Conservation (phyloP, 2,797 vertebrate genomes). For the Halcyon smyrnensis region DNA sequence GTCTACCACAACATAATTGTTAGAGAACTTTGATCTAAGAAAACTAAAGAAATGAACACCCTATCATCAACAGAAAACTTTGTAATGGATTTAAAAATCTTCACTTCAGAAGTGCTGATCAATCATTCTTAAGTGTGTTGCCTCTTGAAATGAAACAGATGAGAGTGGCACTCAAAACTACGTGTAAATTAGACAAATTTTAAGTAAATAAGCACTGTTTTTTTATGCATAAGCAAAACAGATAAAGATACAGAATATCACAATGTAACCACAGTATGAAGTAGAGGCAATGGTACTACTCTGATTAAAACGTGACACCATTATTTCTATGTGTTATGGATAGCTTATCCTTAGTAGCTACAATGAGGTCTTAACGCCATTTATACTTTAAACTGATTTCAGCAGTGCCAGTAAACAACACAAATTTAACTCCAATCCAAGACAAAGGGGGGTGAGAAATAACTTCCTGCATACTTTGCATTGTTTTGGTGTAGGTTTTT, state of each 20-base stretch:
- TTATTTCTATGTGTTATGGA: neutral
- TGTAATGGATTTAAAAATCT: neutral
- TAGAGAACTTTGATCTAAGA: neutral
- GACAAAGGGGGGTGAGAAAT: neutral
- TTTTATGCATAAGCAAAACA: neutral
- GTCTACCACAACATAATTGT: neutral
- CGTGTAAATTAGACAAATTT: neutral
- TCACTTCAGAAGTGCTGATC: neutral
- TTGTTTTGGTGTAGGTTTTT: neutral
- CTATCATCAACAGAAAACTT: neutral
- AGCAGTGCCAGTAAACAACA: neutral
- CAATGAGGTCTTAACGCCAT: neutral
- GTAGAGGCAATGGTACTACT: neutral
- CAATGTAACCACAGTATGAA: neutral
- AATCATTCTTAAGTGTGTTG: neutral
- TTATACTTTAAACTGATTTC: neutral
- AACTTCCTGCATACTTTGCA: neutral
- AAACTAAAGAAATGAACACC: neutral
- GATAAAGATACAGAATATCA: neutral
- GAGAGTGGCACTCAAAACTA: neutral
- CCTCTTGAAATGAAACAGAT: neutral
- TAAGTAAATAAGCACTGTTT: neutral
- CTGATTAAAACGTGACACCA: neutral
- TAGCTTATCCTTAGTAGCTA: neutral
- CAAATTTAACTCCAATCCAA: neutral